Evolutionary conservation across 2,113 vertebrate species (phyloP).

Genomic region (Cheilinus undulatus): DNA sequence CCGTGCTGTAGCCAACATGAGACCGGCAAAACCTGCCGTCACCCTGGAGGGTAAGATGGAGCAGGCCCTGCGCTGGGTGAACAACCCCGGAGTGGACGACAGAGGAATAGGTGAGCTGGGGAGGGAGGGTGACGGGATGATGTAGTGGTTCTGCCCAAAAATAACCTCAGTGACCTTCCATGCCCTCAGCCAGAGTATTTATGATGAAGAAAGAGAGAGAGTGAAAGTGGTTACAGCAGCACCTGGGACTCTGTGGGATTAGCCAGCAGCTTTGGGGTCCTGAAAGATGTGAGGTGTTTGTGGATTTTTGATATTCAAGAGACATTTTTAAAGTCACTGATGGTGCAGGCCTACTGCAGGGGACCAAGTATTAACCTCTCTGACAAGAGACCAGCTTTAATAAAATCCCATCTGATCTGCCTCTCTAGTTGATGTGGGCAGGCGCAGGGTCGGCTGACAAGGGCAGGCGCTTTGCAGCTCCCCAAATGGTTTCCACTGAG

Average conservation of each 20-base stretch:
- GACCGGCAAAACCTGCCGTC: conserved; percentile 94
- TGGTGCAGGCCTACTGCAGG: too few species aligned
- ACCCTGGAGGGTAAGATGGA: conserved; percentile 98
- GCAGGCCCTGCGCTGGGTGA: conserved; percentile 96
- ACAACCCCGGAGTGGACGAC: conserved; percentile 94
- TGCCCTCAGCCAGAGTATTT: conserved; percentile 1
- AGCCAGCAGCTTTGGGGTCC: conserved; percentile 1
- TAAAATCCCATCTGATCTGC: too few species aligned
- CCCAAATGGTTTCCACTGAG: too few species aligned
- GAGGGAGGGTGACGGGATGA: conserved; percentile 12
- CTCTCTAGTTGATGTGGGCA: too few species aligned
- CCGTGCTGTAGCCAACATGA: conserved; percentile 94
- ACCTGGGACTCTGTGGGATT: background rate
- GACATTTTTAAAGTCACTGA: background rate
- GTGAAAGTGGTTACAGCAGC: background rate
- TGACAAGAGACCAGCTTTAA: too few species aligned
- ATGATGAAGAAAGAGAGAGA: background rate
- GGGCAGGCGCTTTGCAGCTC: too few species aligned
- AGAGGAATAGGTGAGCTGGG: conserved; percentile 91
- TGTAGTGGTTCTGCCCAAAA: conserved; percentile 23
- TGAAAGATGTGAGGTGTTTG: conserved; percentile 24
- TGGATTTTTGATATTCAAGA: background rate
- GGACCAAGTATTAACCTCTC: too few species aligned
- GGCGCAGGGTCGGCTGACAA: too few species aligned
- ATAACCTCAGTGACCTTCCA: conserved; percentile 31